phyloP scores from a whole-genome alignment of 2,888 invertebrate genomes.

The Oscheius sp. region DNA sequence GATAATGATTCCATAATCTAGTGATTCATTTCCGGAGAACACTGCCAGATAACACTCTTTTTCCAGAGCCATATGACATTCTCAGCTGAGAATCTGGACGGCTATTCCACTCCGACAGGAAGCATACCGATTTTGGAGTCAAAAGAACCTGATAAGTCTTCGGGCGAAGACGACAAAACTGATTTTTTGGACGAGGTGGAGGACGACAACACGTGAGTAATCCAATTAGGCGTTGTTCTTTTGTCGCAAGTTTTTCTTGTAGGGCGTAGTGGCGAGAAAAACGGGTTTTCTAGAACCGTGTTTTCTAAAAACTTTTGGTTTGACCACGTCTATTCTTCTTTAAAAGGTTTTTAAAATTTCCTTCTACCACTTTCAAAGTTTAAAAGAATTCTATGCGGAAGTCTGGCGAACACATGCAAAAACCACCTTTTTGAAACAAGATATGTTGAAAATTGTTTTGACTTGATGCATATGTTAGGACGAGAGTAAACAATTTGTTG shows the following conservation, averaged over 20 bases:
- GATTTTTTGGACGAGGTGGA: not conserved
- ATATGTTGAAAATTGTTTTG: too few relatives aligned
- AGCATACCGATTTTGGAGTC: conserved; percentile 26
- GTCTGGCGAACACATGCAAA: too few relatives aligned
- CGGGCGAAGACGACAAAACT: conserved; percentile 10
- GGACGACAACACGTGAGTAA: conserved; percentile 6
- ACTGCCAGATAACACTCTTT: conserved; percentile 17
- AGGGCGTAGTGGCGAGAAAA: too few relatives aligned
- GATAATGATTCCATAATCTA: not conserved
- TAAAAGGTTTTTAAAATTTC: too few relatives aligned
- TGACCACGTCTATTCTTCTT: too few relatives aligned
- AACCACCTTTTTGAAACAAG: too few relatives aligned
- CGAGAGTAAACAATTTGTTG: too few relatives aligned
- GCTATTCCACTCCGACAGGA: conserved; percentile 33
- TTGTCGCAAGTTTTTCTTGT: not conserved
- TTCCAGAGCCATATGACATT: conserved; percentile 31
- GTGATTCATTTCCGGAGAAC: not conserved
- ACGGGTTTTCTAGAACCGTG: too few relatives aligned
- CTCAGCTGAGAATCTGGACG: conserved; percentile 31
- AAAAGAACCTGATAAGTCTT: conserved; percentile 31
- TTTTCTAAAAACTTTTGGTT: too few relatives aligned
- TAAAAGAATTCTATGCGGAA: too few relatives aligned
- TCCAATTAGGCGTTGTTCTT: conserved; percentile 18
- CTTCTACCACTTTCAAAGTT: too few relatives aligned
- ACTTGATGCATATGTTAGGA: too few relatives aligned